phyloP scores from a whole-genome alignment of 2,113 vertebrate species.

The Daboia siamensis region DNA sequence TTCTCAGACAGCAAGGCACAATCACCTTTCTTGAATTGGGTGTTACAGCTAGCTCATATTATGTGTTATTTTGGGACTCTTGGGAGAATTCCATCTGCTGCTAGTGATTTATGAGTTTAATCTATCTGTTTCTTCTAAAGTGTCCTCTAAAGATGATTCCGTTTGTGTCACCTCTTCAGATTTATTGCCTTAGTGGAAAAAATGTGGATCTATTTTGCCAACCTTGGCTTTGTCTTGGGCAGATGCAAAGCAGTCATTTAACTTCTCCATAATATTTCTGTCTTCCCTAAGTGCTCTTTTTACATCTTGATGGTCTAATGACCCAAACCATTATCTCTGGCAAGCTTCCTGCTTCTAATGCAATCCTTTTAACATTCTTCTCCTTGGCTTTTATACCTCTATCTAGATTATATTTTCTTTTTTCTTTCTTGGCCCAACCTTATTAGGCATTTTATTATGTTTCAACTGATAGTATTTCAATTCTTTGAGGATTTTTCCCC shows the following conservation, averaged over 20 bases:
- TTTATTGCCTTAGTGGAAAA: slow-evolving; percentile 14
- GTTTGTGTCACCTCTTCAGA: slow-evolving; percentile 25
- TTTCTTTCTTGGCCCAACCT: neutral
- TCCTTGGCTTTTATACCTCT: slow-evolving; percentile 20
- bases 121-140: slow-evolving; percentile 8
- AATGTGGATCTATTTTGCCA: slow-evolving; percentile 5
- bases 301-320: slow-evolving; percentile 35
- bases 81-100: slow-evolving; percentile 17
- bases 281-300: slow-evolving; percentile 26
- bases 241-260: slow-evolving; percentile 28
- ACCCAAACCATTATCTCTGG: slow-evolving; percentile 12
- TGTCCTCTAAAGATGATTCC: slow-evolving; percentile 17
- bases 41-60: neutral
- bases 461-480: slow-evolving; percentile 4
- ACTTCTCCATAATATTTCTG: slow-evolving; percentile 24
- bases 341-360: slow-evolving; percentile 25
- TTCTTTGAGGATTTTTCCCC: neutral
- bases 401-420: neutral
- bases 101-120: slow-evolving; percentile 24
- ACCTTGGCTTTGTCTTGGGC: slow-evolving; percentile 21
- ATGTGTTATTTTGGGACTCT: neutral
- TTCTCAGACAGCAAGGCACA: neutral
- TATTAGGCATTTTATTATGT: slow-evolving; percentile 12
- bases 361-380: slow-evolving; percentile 28
- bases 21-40: neutral